Evolutionary conservation across 2,797 vertebrate species (phyloP), one percentile per base, ranked within the genome.

Genomic region (Arremon brunneinucha): DNA sequence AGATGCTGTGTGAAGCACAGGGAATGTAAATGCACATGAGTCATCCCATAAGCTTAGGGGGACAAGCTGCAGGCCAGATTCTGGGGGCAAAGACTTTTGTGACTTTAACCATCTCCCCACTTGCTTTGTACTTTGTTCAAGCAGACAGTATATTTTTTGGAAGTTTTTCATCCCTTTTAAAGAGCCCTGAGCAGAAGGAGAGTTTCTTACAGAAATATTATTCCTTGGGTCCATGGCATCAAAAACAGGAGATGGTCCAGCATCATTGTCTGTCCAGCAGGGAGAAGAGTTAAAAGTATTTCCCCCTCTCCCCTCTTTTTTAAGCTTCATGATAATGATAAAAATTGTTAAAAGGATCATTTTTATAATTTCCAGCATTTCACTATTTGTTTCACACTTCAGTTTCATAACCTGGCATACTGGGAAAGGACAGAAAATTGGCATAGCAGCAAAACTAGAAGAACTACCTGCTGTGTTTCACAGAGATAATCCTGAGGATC

Each of bases 1-100:
- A 96, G 94, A 94, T 96, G 95, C 87, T 2, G 2, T 72, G 62
- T 81, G 91, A 91, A 89, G 68, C 59, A 10, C 9, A 8, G 76
- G 56, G 85, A 96, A 92, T 78, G 24, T 71, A 77, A 94, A 94
- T 65, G 82, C 14, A 3, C 14, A 11, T 95, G 93, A 95, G 62
- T 96, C 94, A 96, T 71, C 72, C 11, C 76, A 37, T 4, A 52
- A 75, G 47, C 55, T 65, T 62, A 22, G 60, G 8, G 32, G 37
- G 55, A 57, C 14, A 60, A 79, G 62, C 60, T 89, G 75, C 77
- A 64, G 89, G 57, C 46, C 82, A 91, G 37, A 47, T 37, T 46
- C 52, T 30, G 27, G 39, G 23, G 47, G 32, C 22, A 57, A 85
- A 84, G 4, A 32, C 35, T 70, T 85, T 82, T 70, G 39, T 75